phyloP scores from a whole-genome alignment of 2,888 invertebrate species.

The Clostera curtula region DNA sequence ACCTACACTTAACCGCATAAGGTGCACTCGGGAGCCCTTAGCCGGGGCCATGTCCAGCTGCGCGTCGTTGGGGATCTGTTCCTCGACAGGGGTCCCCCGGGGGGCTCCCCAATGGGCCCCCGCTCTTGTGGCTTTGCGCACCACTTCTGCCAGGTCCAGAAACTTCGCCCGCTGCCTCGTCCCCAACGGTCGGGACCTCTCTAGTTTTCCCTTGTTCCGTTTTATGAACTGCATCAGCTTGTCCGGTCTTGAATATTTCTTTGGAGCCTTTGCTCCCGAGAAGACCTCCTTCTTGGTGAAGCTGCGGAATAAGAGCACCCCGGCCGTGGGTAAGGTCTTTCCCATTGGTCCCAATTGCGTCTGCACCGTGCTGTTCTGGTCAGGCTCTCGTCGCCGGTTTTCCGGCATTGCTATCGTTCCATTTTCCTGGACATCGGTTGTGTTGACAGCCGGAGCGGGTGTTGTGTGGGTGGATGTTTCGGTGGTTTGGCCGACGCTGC shows the following conservation, averaged over 20 bases:
- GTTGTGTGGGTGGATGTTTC: background rate
- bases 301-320: background rate
- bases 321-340: no score
- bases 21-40: constrained; percentile 28
- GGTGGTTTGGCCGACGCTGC: background rate
- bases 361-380: no score
- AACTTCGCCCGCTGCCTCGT: constrained; percentile 6
- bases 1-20: constrained; percentile 34
- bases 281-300: background rate
- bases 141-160: no score
- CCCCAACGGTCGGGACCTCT: constrained; percentile 12
- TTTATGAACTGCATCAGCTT: constrained; percentile 21
- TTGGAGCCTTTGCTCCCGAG: background rate
- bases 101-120: no score
- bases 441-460: background rate
- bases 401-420: no score
- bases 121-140: no score
- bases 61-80: constrained; percentile 14
- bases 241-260: constrained; percentile 13
- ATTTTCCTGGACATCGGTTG: no score
- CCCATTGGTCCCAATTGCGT: no score
- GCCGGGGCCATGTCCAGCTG: constrained; percentile 49
- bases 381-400: no score
- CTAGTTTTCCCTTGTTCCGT: constrained; percentile 21
- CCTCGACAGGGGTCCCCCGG: no score